Evolutionary conservation across 2,888 invertebrate species (phyloP).

Genomic region (Eupeodes luniger): DNA sequence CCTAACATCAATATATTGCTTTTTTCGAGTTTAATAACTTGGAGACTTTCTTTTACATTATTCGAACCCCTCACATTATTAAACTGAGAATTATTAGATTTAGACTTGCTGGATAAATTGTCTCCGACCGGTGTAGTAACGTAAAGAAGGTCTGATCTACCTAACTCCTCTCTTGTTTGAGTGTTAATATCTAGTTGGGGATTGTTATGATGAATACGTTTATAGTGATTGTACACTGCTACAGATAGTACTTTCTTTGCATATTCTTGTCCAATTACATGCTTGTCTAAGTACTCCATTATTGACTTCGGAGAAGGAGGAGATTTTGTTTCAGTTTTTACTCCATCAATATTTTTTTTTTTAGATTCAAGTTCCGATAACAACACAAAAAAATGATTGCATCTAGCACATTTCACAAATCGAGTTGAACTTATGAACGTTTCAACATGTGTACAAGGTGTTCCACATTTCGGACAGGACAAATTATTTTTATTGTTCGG

Average conservation of each 20-base stretch:
- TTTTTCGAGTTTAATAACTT: slow-evolving; percentile 95
- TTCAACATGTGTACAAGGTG: slow-evolving; percentile 98
- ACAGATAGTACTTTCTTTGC: slow-evolving; percentile 99
- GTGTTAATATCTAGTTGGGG: slow-evolving; percentile 84
- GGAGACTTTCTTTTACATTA: slow-evolving; percentile 91
- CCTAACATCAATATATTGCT: slow-evolving; percentile 98
- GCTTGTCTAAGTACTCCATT: slow-evolving; percentile 97
- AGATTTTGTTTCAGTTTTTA: slow-evolving; percentile 89
- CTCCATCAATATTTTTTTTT: slow-evolving; percentile 92
- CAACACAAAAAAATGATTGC: slow-evolving; percentile 98
- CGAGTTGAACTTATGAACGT: slow-evolving; percentile 98
- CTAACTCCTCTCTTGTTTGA: slow-evolving; percentile 80
- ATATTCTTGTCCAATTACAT: slow-evolving; percentile 98
- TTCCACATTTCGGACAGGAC: slow-evolving; percentile 98
- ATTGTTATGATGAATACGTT: slow-evolving; percentile 97
- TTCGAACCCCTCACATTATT: slow-evolving; percentile 87
- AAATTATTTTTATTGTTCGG: slow-evolving; percentile 89
- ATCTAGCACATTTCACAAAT: slow-evolving; percentile 99
- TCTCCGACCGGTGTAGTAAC: slow-evolving; percentile 86
- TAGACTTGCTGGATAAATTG: slow-evolving; percentile 80
- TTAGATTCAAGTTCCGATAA: slow-evolving; percentile 96
- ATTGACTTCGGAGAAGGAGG: slow-evolving; percentile 99
- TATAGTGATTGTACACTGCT: slow-evolving; percentile 99
- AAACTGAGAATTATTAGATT: slow-evolving; percentile 78
- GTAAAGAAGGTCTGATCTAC: slow-evolving; percentile 90